A percentile compares a stretch with the other conserved stretches of the same genome.
Evolutionary conservation across 2,797 vertebrate species (phyloP).

Genomic region (Tokudaia muenninki): DNA sequence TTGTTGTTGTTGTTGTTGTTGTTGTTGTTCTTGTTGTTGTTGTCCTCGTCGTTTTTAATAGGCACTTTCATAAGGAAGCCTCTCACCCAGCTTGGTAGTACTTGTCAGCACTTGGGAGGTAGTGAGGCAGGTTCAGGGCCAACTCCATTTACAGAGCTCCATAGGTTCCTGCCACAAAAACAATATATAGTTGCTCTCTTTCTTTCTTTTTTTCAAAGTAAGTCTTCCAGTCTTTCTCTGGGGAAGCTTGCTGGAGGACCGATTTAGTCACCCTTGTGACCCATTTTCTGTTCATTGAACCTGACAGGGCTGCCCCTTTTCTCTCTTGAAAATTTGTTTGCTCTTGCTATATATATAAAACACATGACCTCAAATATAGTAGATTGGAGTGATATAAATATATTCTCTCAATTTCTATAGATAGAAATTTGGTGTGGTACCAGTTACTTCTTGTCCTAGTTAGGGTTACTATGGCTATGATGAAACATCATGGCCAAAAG

Average conservation of each 20-base stretch:
- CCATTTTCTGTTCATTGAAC: background rate
- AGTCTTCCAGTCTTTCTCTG: background rate
- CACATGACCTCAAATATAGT: background rate
- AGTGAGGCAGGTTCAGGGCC: background rate
- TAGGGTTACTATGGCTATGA: background rate
- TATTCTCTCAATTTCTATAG: background rate
- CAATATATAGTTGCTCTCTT: background rate
- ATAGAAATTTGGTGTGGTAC: background rate
- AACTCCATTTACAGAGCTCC: background rate
- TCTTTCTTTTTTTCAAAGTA: background rate
- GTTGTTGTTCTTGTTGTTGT: background rate
- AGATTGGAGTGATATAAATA: background rate
- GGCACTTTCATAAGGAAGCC: background rate
- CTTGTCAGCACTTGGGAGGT: background rate
- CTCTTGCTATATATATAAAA: background rate
- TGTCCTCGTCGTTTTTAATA: background rate
- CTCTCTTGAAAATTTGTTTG: constrained; percentile 25
- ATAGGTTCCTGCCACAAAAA: background rate
- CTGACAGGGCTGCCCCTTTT: background rate
- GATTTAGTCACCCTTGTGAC: background rate
- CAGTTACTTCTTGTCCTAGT: background rate
- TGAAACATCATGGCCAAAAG: background rate
- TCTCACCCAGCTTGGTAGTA: background rate
- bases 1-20: background rate
- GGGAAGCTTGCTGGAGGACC: background rate